A percentile compares a stretch with the other conserved stretches of the same genome.
Evolutionary conservation across 2,113 vertebrate genomes (phyloP).

Genomic region (Macrotis lagotis): DNA sequence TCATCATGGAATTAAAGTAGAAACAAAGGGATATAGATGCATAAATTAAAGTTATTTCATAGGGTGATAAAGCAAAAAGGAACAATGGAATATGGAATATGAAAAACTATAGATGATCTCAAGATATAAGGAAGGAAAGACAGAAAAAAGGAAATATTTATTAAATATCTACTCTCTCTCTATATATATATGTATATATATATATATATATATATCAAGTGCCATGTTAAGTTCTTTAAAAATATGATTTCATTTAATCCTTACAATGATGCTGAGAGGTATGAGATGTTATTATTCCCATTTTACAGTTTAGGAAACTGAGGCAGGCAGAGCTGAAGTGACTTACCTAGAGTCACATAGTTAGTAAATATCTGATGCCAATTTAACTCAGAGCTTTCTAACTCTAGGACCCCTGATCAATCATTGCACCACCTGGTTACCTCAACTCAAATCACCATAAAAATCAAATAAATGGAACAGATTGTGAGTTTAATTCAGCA

Average conservation of each 20-base stretch:
- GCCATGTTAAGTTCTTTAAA: not conserved
- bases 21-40: not conserved
- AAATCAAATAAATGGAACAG: not conserved
- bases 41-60: not conserved
- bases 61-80: not conserved
- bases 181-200: no score
- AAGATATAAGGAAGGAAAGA: not conserved
- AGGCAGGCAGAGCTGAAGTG: not conserved
- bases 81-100: not conserved
- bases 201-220: no score
- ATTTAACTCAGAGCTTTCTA: not conserved
- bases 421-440: not conserved
- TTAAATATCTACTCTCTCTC: not conserved
- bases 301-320: not conserved
- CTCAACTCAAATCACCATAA: not conserved
- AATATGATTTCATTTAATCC: not conserved
- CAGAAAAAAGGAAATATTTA: not conserved
- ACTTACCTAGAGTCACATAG: not conserved
- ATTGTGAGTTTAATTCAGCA: not conserved
- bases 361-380: not conserved
- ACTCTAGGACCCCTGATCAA: not conserved
- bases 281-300: not conserved
- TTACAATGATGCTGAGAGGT: not conserved
- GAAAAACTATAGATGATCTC: not conserved
- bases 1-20: not conserved